A percentile compares a stretch with the other conserved stretches of the same genome.
Conservation (phyloP, 2,888 invertebrate genomes). For the Pantelozetes paolii region DNA sequence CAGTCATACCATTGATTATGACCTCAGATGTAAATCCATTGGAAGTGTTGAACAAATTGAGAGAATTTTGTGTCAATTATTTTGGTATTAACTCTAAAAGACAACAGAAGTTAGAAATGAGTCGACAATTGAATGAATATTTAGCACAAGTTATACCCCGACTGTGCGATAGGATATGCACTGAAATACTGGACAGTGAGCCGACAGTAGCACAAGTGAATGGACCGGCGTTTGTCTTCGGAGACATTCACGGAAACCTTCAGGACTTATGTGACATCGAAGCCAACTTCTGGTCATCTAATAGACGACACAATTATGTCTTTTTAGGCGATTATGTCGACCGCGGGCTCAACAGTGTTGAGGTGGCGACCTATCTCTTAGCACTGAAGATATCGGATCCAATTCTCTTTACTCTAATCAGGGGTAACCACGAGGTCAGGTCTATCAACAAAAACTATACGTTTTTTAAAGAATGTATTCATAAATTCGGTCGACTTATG, state of each 20-base stretch:
- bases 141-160: no score
- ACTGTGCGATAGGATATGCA: no score
- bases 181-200: not conserved
- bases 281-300: not conserved
- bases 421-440: conserved; percentile 38
- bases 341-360: conserved; percentile 2
- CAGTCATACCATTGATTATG: no score
- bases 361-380: conserved; percentile 12
- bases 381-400: not conserved
- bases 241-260: conserved; percentile 12
- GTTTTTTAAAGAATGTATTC: conserved; percentile 29
- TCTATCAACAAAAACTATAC: conserved; percentile 5
- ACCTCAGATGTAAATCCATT: no score
- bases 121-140: no score
- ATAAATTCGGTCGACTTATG: not conserved
- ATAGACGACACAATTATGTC: not conserved
- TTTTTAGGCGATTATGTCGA: conserved; percentile 37
- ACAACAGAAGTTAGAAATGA: no score
- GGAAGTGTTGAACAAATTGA: no score
- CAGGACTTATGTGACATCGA: not conserved
- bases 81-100: no score
- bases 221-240: not conserved
- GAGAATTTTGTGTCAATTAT: no score
- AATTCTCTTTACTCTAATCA: not conserved
- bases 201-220: not conserved